Evolutionary conservation across 2,113 vertebrate species (phyloP).

Genomic region (Protobothrops flavoviridis): DNA sequence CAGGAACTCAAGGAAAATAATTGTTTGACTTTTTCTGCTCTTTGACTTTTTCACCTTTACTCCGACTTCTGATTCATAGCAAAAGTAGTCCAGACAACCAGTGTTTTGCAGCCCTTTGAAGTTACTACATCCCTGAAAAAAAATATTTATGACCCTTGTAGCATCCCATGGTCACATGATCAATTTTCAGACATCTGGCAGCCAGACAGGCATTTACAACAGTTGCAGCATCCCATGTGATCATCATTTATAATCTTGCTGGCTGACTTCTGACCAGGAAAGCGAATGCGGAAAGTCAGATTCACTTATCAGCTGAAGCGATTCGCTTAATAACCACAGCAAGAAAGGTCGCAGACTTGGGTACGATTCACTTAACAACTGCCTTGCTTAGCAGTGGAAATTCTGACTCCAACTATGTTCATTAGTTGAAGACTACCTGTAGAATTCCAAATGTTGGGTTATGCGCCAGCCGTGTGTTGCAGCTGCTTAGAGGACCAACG

Average conservation of each 20-base stretch:
- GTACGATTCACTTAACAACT: background rate
- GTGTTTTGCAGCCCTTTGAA: background rate
- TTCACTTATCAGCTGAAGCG: background rate
- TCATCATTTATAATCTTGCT: background rate
- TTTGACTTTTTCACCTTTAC: background rate
- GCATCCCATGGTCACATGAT: background rate
- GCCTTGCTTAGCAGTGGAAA: background rate
- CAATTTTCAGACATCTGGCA: background rate
- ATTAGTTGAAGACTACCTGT: background rate
- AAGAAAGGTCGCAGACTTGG: background rate
- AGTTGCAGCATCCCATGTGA: background rate
- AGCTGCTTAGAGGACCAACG: background rate
- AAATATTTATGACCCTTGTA: background rate
- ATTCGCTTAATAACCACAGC: background rate
- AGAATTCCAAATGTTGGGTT: background rate
- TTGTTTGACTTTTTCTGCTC: too few species aligned
- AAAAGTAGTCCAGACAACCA: background rate
- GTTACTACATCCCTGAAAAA: background rate
- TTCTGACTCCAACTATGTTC: background rate
- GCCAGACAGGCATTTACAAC: background rate
- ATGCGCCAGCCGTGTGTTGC: background rate
- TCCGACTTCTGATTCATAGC: background rate
- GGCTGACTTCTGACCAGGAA: background rate
- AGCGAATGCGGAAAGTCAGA: background rate
- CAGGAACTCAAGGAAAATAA: background rate